A percentile compares a stretch with the other conserved stretches of the same genome.
phyloP scores from a whole-genome alignment of 2,113 vertebrate species.

The Etheostoma cragini region DNA sequence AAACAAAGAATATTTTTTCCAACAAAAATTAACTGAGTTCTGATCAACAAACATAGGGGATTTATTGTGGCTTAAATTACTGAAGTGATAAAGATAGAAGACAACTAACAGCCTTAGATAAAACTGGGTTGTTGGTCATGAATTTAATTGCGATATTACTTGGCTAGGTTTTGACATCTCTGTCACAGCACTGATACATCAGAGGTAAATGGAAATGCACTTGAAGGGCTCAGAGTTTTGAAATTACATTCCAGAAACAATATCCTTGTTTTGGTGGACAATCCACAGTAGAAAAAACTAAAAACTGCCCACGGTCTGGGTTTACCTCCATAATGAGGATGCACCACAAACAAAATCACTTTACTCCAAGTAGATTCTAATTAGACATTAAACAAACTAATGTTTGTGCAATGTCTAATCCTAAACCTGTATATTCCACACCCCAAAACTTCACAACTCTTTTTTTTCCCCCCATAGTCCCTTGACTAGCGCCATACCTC shows the following conservation, averaged over 20 bases:
- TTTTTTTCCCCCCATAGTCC: conserved; percentile 14
- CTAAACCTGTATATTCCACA: neutral
- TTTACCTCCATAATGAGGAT: neutral
- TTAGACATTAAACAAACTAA: neutral
- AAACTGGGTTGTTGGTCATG: neutral
- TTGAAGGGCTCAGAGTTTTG: neutral
- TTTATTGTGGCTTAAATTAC: neutral
- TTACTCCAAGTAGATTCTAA: neutral
- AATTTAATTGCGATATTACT: neutral
- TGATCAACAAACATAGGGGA: neutral
- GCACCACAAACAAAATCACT: neutral
- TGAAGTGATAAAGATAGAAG: neutral
- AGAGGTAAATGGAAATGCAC: neutral
- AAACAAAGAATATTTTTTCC: conserved; percentile 31
- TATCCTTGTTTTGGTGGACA: neutral
- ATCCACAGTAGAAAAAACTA: neutral
- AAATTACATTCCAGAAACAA: neutral
- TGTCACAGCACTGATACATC: neutral
- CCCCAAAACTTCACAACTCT: neutral
- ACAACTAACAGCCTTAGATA: neutral
- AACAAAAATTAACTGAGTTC: neutral
- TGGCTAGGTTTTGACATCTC: neutral
- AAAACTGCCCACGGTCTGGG: neutral
- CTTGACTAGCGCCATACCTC: conserved; percentile 11
- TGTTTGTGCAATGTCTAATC: too few relatives aligned